Percentiles rank a stretch among this genome's conserved stretches.
Conservation (phyloP, 2,888 invertebrate genomes). For the Salticus scenicus region DNA sequence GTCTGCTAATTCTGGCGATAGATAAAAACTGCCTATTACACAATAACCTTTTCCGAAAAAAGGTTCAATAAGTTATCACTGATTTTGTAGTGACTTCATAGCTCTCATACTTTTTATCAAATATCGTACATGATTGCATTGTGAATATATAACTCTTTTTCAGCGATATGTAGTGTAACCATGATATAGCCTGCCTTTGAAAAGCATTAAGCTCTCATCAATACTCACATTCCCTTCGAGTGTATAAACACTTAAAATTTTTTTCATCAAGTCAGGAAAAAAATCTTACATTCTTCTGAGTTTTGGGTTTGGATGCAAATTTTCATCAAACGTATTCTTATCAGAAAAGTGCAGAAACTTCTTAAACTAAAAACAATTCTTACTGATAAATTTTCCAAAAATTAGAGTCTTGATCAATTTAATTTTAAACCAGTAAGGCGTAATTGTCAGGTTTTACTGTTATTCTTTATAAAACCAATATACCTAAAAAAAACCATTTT, state of each 20-base stretch:
- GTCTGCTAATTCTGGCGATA: slow-evolving; percentile 24
- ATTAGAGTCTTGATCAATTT: too few relatives aligned
- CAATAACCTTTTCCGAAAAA: slow-evolving; percentile 31
- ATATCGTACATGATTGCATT: slow-evolving; percentile 30
- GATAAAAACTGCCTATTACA: slow-evolving; percentile 61
- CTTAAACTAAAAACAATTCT: too few relatives aligned
- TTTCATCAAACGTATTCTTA: too few relatives aligned
- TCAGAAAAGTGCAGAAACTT: too few relatives aligned
- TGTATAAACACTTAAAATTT: slow-evolving; percentile 45
- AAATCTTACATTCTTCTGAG: too few relatives aligned
- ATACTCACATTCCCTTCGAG: slow-evolving; percentile 57
- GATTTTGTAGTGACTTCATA: slow-evolving; percentile 18
- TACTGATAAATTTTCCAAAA: too few relatives aligned
- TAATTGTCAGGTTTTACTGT: too few relatives aligned
- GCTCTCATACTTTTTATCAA: slow-evolving; percentile 20
- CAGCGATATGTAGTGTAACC: slow-evolving; percentile 66
- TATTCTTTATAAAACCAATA: too few relatives aligned
- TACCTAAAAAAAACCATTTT: too few relatives aligned
- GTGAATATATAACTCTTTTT: slow-evolving; percentile 64
- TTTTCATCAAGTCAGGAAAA: slow-evolving; percentile 36
- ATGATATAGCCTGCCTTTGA: slow-evolving; percentile 53
- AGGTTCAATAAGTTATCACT: background rate
- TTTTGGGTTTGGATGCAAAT: too few relatives aligned
- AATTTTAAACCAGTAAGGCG: too few relatives aligned
- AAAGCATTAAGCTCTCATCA: slow-evolving; percentile 70